Evolutionary conservation across 2,113 vertebrate species (phyloP).

Genomic region (Sclerurus mexicanus): DNA sequence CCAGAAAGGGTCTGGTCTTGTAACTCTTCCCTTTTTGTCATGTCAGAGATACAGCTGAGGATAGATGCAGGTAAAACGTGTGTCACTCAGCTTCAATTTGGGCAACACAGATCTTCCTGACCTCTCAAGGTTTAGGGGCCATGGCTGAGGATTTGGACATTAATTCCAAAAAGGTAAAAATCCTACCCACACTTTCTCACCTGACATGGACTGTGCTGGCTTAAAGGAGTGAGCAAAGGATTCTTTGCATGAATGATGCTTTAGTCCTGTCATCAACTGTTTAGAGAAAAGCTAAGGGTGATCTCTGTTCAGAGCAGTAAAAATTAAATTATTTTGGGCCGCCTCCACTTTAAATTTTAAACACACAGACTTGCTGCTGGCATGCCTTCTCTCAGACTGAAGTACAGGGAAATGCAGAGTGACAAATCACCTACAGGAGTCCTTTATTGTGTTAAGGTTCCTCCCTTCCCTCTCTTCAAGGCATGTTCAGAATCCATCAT

Average conservation of each 20-base stretch:
- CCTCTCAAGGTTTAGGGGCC: neutral
- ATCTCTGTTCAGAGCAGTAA: neutral
- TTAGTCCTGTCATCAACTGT: neutral
- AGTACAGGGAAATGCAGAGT: neutral
- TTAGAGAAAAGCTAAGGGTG: neutral
- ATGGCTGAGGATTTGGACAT: neutral
- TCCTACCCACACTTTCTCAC: neutral
- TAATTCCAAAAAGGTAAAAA: neutral
- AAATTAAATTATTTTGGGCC: neutral
- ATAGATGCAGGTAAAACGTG: neutral
- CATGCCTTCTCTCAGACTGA: neutral
- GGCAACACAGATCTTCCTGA: neutral
- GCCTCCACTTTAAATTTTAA: neutral
- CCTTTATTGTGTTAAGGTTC: neutral
- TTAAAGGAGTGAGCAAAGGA: neutral
- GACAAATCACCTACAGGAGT: neutral
- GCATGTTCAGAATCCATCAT: neutral
- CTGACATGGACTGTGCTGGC: neutral
- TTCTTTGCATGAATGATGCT: neutral
- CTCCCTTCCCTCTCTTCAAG: neutral
- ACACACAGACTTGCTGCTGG: neutral
- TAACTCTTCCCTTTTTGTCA: neutral
- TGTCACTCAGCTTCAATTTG: neutral
- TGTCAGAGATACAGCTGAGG: neutral
- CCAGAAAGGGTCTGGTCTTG: neutral